These are phyloP conservation scores for Anthopleura xanthogrammica DNA, from an alignment of 92 coral and sea anemone genomes.

Conservation along the genomic window DNA sequence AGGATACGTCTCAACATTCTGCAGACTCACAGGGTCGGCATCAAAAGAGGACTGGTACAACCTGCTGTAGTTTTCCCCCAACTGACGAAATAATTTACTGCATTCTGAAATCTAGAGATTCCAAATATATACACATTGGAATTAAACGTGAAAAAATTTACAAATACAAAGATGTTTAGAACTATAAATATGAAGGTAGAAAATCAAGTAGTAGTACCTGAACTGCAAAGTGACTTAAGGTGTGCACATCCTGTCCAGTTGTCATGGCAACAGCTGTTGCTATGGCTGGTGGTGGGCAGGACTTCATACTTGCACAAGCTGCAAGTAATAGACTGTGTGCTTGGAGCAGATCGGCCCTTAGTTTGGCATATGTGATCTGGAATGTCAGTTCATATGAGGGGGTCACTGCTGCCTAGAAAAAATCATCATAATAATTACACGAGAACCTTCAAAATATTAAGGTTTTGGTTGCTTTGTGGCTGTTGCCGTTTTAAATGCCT, in stretches of 20 bases:
- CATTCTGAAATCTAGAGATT: slow-evolving; percentile 74
- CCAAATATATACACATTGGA: no score
- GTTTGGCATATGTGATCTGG: slow-evolving; percentile 70
- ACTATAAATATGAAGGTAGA: no score
- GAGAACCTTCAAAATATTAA: no score
- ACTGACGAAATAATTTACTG: slow-evolving; percentile 70
- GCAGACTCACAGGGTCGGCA: slow-evolving; percentile 92
- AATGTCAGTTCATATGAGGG: slow-evolving; percentile 71
- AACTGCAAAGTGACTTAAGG: slow-evolving; percentile 79
- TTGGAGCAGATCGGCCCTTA: slow-evolving; percentile 83
- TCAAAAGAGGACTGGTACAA: slow-evolving; percentile 86
- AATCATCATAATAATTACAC: background rate
- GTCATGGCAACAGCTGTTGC: slow-evolving; percentile 99
- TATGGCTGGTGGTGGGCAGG: slow-evolving; percentile 98
- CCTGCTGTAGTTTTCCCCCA: slow-evolving; percentile 84
- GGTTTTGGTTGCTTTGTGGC: no score
- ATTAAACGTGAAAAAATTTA: background rate
- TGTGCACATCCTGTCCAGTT: slow-evolving; percentile 91
- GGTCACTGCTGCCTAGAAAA: slow-evolving; percentile 84
- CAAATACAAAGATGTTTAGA: background rate
- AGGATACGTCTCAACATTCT: slow-evolving; percentile 95
- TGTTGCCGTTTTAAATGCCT: no score
- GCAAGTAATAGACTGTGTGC: slow-evolving; percentile 78
- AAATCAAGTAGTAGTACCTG: slow-evolving; percentile 47
- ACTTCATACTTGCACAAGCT: slow-evolving; percentile 91